Conservation (phyloP, 1,140 invertebrate genomes). For the Kradibia gibbosae region DNA sequence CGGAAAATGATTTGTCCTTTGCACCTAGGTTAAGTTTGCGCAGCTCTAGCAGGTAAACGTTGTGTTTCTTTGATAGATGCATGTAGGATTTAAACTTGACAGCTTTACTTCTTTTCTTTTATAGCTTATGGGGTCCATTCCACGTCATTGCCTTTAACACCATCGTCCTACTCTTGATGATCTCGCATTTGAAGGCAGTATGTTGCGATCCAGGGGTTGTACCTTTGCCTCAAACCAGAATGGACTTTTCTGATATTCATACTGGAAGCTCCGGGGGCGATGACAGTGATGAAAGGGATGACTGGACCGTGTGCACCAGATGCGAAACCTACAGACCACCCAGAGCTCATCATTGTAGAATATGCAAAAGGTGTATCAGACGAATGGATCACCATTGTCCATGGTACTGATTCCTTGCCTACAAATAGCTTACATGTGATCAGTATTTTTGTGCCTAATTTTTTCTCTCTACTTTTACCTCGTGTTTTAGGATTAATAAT, state of each 20-base stretch:
- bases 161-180: constrained; percentile 82
- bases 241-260: constrained; percentile 91
- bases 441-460: background rate
- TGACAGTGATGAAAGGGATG: constrained; percentile 75
- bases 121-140: constrained; percentile 88
- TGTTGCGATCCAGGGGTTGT: constrained; percentile 92
- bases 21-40: no score
- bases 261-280: constrained; percentile 71
- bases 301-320: constrained; percentile 89
- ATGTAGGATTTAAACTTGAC: no score
- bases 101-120: constrained; percentile 58
- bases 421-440: background rate
- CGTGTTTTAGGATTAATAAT: constrained; percentile 90
- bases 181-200: constrained; percentile 88
- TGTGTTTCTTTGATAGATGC: background rate
- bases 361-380: constrained; percentile 89
- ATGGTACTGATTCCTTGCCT: no score
- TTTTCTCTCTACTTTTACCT: constrained; percentile 28
- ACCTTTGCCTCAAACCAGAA: constrained; percentile 83
- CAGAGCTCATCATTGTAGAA: constrained; percentile 90
- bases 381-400: constrained; percentile 95
- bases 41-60: no score
- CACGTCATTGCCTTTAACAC: constrained; percentile 88
- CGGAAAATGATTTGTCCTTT: no score
- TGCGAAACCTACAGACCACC: constrained; percentile 90